Conservation (phyloP, 2,888 invertebrate species). For the Trichogramma evanescens region DNA sequence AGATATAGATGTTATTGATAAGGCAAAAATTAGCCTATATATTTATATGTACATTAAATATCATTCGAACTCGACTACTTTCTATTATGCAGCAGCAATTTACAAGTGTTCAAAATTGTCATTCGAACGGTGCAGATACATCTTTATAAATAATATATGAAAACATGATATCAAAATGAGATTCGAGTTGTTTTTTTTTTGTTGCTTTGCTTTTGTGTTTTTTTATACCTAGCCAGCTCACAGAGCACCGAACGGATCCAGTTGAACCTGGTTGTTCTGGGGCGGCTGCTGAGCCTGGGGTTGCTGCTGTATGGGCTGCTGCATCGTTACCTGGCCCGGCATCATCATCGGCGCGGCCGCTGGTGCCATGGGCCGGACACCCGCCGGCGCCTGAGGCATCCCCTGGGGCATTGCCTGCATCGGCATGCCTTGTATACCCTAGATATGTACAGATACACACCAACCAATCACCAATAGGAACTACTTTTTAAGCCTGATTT, state of each 20-base stretch:
- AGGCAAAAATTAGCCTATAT: background rate
- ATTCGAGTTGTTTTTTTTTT: background rate
- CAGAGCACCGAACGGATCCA: constrained; percentile 53
- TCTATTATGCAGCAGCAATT: too few species aligned
- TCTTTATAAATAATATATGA: background rate
- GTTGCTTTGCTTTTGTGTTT: background rate
- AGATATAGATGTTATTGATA: background rate
- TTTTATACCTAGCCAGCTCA: constrained; percentile 39
- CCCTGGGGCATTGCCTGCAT: constrained; percentile 36
- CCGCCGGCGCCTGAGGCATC: constrained; percentile 29
- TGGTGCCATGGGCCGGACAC: constrained; percentile 25
- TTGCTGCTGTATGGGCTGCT: constrained; percentile 8
- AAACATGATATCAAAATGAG: constrained; percentile 1
- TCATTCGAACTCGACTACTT: too few species aligned
- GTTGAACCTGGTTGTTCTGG: constrained; percentile 47
- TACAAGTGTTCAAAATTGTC: background rate
- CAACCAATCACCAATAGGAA: constrained; percentile 1
- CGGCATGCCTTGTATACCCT: constrained; percentile 41
- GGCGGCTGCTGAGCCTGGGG: background rate
- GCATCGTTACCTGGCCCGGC: constrained; percentile 31
- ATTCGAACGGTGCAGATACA: constrained; percentile 3
- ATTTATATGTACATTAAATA: too few species aligned
- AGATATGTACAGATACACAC: constrained; percentile 14
- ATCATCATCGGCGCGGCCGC: constrained; percentile 32
- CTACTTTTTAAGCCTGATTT: background rate